Conservation (phyloP, 2,888 invertebrate genomes). For the Trypoxylon attenuatum region DNA sequence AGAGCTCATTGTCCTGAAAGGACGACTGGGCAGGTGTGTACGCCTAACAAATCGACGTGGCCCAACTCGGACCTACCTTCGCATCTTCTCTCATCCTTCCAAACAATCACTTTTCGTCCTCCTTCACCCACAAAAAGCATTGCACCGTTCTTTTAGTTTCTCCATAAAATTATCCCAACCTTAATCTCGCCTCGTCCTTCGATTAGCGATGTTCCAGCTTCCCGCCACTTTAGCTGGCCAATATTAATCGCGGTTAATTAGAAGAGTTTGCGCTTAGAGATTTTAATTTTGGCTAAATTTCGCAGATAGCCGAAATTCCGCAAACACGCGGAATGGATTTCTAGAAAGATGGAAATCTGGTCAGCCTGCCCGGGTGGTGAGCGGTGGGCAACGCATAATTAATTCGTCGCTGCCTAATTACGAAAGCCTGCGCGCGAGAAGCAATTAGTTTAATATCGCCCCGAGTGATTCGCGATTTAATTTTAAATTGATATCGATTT, state of each 20-base stretch:
- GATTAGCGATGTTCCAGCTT: too few relatives aligned
- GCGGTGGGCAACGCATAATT: too few relatives aligned
- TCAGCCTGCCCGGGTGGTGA: conserved; percentile 9
- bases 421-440: conserved; percentile 8
- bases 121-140: too few relatives aligned
- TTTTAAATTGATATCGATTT: conserved; percentile 29
- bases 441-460: conserved; percentile 23
- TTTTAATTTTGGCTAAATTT: too few relatives aligned
- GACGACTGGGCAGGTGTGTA: conserved; percentile 66
- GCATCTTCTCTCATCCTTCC: background rate
- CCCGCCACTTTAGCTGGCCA: too few relatives aligned
- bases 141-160: too few relatives aligned
- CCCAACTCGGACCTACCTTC: conserved; percentile 13
- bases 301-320: too few relatives aligned
- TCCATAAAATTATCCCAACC: too few relatives aligned
- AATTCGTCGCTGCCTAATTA: conserved; percentile 36
- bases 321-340: too few relatives aligned
- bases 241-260: too few relatives aligned
- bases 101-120: too few relatives aligned
- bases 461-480: conserved; percentile 39
- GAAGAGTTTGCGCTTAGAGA: too few relatives aligned
- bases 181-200: background rate
- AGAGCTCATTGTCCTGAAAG: conserved; percentile 67
- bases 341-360: conserved; percentile 24
- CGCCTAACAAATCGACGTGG: conserved; percentile 67